Evolutionary conservation across 2,888 invertebrate species (phyloP), one percentile per base, ranked within the genome.

Genomic region (Conomelus anceps): DNA sequence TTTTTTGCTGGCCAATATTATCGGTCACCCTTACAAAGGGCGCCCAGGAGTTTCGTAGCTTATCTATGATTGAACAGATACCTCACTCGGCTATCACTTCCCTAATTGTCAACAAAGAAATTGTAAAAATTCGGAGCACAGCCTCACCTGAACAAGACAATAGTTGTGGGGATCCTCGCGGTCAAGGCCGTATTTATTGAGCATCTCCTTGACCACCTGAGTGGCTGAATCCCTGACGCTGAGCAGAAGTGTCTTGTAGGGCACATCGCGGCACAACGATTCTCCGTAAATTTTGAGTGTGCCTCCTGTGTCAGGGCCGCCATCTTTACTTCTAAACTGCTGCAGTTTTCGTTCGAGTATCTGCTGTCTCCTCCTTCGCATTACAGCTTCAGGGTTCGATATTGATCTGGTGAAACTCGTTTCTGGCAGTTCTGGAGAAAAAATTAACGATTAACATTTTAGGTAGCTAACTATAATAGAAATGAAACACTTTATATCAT

Each of bases 371-470:
- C 99, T 95, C 88, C 99, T 96, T 91, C 99, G 95, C 99, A 99
- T 99, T 92, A 99, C 99, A 90, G 99, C 99, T 94, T 99, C 99
- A 3, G 99, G 99, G 94, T 99, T 99, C 91, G 99, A 99, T 93
- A 99, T 99, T 92, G 99, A 99, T 92, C 99, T 95, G 88, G 99
- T 99, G 94, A 99, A 99, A 92, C 98, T 99, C 88, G 99, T 99
- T 94, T 99, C 99, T 24, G 99, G 99, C 92, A 99, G 94, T 94
- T 99, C 99, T 96, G 94, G 41, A 93, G 93, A 91, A 90, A 91
- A 26, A 26, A 11, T 26, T 7, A 7, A 26, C 26, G 11, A 26
- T 4, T 7, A 26, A 26, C 11, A 26, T 11, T 26, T 26, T 26
- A 7, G 26, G 11, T 4, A 26, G 26, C 4, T 7, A 7, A 26